Base-by-base conservation (phyloP, 2,888 invertebrate genomes). In the Suillia variegata region DNA sequence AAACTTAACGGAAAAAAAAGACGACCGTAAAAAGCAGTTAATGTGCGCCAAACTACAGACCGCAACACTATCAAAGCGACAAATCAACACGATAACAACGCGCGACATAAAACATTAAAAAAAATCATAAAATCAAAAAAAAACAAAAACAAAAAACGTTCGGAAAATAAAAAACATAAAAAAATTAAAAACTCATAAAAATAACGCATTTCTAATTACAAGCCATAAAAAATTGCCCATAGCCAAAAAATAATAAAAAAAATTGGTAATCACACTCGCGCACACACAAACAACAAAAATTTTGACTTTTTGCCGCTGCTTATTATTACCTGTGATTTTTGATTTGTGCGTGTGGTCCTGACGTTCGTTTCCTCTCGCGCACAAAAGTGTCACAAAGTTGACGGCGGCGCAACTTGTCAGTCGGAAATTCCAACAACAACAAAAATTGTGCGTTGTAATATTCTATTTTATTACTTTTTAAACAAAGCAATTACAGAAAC, bases 131-230 rank as follows among this genome's bases (percentile, higher is more conserved):
- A 10, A 51, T 10, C 4, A 48, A 15, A 1, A 18, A 48, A 18
- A 48, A 48, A 2, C 22, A 48, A 13, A 48, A 18, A 13, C 48
- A 10, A 22, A 26, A 24, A 48, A 58, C 59, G 22, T 56, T 21
- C 22, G 17, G 6, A 47, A 45, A 21, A n/a, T n/a, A n/a, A 50
- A 50, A 51, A 51, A 56, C 58, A 64, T 54, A 63, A 66, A 70
- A 70, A 69, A 72, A 72, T 75, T 71, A 70, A 73, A 68, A 70
- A 68, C 68, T 65, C 69, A 70, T 73, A 67, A 74, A 73, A 62
- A 65, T 64, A 66, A 64, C 69, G 62, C 64, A 65, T 59, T 63
- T 48, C 56, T 61, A 65, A 63, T 61, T 57, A 57, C 56, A 51
- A 26, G 53, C 22, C 59, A 56, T 62, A 62, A 58, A 56, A 62